Evolutionary conservation across 92 coral and sea anemone species (phyloP).

Genomic region (Muricea muricata): DNA sequence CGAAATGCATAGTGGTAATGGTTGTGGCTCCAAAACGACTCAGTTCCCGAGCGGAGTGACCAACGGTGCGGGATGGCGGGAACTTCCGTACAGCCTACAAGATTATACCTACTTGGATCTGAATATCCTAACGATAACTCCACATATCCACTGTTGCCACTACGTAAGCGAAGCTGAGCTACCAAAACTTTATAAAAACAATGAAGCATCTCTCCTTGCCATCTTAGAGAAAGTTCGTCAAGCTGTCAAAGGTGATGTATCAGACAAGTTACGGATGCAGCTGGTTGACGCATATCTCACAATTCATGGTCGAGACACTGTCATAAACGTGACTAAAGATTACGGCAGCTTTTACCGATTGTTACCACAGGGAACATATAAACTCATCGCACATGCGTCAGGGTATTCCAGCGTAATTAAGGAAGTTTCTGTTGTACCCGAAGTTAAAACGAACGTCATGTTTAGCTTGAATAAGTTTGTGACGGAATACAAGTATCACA

Average conservation of each 20-base stretch:
- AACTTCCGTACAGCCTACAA: slow-evolving; percentile 86
- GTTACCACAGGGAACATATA: slow-evolving; percentile 86
- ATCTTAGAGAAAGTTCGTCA: slow-evolving; percentile 78
- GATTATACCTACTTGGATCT: slow-evolving; percentile 82
- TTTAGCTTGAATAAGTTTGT: slow-evolving; percentile 70
- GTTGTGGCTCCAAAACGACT: slow-evolving; percentile 67
- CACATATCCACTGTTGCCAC: slow-evolving; percentile 90
- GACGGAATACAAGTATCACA: slow-evolving; percentile 68
- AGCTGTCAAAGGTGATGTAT: slow-evolving; percentile 78
- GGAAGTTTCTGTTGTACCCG: slow-evolving; percentile 69
- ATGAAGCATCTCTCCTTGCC: slow-evolving; percentile 76
- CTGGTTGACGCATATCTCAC: slow-evolving; percentile 67
- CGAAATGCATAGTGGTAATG: slow-evolving; percentile 83
- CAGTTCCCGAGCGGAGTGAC: slow-evolving; percentile 74
- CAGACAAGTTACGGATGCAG: slow-evolving; percentile 65
- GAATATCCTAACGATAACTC: slow-evolving; percentile 74
- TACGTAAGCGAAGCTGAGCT: slow-evolving; percentile 69
- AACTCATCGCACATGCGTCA: slow-evolving; percentile 78
- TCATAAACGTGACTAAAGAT: slow-evolving; percentile 63
- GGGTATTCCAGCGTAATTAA: slow-evolving; percentile 81
- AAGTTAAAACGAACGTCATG: slow-evolving; percentile 60
- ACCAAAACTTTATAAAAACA: slow-evolving; percentile 66
- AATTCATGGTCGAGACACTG: slow-evolving; percentile 53
- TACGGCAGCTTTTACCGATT: slow-evolving; percentile 74
- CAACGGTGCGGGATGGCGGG: slow-evolving; percentile 80